Evolutionary conservation across 1,140 invertebrate genomes (phyloP), one percentile per base, ranked within the genome.

Genomic region (Drosophila persimilis): DNA sequence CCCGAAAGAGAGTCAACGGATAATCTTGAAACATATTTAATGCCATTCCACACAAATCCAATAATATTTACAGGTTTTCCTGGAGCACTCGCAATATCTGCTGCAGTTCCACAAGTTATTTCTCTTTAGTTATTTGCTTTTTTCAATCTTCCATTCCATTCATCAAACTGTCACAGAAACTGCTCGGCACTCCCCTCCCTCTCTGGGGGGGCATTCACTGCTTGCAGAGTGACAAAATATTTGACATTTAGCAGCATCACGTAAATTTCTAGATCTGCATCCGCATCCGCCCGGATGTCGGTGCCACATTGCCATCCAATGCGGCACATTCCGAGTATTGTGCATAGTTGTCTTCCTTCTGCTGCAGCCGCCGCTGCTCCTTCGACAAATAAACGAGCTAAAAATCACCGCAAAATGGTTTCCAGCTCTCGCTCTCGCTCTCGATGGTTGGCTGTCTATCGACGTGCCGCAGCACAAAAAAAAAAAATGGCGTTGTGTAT

Each of bases 171-270:
- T 64, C 69, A 43, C 59, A 56, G 45, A 60, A 54, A 46, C 24
- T 3, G 2, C 22, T 24, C 22, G 24, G 24, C 24, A 62, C 62
- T 35, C 39, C n/a, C 9, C 57, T 57, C 20, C 35, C 35, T 26
- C 17, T n/a, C 22, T 29, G 6, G 13, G 2, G 26, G 15, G 55
- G 41, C 46, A 17, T 17, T 20, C 26, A 61, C 29, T 31, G 29
- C 20, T 46, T 17, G 8, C 45, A 11, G 62, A 73, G 69, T 85
- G 81, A 85, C 81, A 86, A 85, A 85, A 85, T 85, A 86, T 81
- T 86, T 86, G 81, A 85, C 81, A 85, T 85, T 86, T 85, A 85
- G 73, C 81, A 85, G 81, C 77, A 75, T 74, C 81, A 85, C 81
- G 81, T 85, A 86, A 81, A 85, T 72, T 63, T 67, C 64, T 48